These are phyloP conservation scores for Brachionus paranguensis DNA, from an alignment of 1,140 invertebrate genomes.

Conservation along the genomic window DNA sequence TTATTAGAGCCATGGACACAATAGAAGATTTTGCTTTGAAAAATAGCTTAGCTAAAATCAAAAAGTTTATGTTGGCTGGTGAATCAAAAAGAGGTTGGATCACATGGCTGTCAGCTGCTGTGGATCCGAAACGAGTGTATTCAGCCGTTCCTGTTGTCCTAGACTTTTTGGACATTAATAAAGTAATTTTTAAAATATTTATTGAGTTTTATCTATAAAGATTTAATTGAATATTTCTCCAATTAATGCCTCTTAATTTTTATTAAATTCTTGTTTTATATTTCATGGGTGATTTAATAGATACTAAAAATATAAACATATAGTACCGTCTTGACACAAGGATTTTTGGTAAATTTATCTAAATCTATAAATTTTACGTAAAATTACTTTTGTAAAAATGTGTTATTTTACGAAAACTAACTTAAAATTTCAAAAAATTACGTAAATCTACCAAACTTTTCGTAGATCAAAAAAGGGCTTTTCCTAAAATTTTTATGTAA, in stretches of 20 bases:
- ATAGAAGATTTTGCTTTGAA: conserved; percentile 40
- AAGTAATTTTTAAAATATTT: conserved; percentile 42
- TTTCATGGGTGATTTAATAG: too few species aligned
- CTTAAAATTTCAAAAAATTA: too few species aligned
- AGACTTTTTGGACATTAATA: conserved; percentile 48
- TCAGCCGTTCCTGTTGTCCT: conserved; percentile 22
- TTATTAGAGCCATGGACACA: conserved; percentile 46
- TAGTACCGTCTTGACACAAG: too few species aligned
- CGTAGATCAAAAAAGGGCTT: too few species aligned
- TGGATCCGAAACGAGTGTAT: conserved; percentile 14
- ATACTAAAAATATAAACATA: too few species aligned
- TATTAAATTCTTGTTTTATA: background rate
- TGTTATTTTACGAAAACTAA: too few species aligned
- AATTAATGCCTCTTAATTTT: background rate
- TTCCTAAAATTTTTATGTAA: too few species aligned
- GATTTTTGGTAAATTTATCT: too few species aligned
- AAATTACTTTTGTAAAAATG: too few species aligned
- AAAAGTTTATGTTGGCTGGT: conserved; percentile 37
- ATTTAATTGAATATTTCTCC: background rate
- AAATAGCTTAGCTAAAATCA: background rate
- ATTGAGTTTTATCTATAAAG: too few species aligned
- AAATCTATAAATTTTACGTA: too few species aligned
- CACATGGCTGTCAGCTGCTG: conserved; percentile 14
- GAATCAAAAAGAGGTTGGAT: conserved; percentile 31
- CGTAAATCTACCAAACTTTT: too few species aligned